Conservation (phyloP, 2,797 vertebrate genomes). For the Emys orbicularis region DNA sequence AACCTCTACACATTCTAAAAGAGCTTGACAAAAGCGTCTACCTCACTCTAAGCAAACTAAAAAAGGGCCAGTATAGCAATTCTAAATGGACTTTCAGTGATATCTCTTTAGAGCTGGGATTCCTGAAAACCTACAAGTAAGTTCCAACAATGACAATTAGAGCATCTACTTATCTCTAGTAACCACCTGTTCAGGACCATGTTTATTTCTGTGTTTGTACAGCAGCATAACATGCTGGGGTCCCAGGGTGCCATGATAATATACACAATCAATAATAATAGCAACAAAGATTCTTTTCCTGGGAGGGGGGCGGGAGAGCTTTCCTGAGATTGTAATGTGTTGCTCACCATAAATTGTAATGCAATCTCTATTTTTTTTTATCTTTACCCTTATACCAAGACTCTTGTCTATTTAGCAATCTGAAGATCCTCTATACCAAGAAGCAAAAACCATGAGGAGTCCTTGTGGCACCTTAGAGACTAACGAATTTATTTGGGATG, state of each 20-base stretch:
- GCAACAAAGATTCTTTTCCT: background rate
- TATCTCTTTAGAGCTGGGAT: background rate
- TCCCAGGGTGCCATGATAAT: background rate
- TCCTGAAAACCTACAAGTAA: background rate
- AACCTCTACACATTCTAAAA: background rate
- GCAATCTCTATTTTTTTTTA: background rate
- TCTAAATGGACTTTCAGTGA: background rate
- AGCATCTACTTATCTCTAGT: background rate
- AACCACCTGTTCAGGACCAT: background rate
- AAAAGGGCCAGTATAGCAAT: background rate
- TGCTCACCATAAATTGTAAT: background rate
- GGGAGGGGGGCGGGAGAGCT: background rate
- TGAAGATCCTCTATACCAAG: background rate
- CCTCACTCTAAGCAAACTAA: background rate
- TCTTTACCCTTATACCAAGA: background rate
- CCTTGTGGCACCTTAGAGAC: too few species aligned
- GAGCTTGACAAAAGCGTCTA: background rate
- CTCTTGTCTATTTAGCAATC: background rate
- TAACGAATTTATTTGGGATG: too few species aligned
- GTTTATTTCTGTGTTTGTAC: background rate
- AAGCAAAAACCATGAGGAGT: background rate
- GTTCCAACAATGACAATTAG: background rate
- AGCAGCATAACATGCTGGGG: background rate
- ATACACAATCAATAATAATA: background rate
- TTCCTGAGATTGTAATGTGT: background rate